Evolutionary conservation across 2,113 vertebrate genomes (phyloP).

Genomic region (Jaculus jaculus): DNA sequence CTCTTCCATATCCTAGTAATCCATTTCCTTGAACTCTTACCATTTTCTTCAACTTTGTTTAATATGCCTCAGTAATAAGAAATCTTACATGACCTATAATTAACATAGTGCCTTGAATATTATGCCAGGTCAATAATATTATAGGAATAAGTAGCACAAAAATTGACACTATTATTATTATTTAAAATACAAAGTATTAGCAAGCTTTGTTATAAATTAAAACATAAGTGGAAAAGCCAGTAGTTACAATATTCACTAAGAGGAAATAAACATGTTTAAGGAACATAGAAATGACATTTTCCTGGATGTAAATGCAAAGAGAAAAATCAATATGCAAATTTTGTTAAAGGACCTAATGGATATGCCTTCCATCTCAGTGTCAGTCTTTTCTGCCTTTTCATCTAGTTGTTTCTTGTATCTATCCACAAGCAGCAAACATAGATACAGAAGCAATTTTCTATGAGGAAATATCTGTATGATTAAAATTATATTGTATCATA

Average conservation of each 20-base stretch:
- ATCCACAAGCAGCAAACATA: neutral
- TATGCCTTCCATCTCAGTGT: neutral
- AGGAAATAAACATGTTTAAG: slow-evolving; percentile 9
- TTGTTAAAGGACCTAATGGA: neutral
- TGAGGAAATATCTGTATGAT: neutral
- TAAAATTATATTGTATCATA: neutral
- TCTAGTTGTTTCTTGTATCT: neutral
- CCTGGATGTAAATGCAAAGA: neutral
- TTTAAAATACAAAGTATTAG: neutral
- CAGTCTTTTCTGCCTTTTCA: neutral
- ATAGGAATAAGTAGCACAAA: neutral
- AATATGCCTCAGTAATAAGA: neutral
- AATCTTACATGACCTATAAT: neutral
- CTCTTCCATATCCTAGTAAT: neutral
- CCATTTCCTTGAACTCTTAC: neutral
- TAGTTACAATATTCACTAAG: slow-evolving; percentile 30
- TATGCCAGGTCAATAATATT: neutral
- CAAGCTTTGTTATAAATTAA: neutral
- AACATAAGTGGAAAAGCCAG: slow-evolving; percentile 5
- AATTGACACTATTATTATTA: neutral
- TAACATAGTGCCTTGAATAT: neutral
- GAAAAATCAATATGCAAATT: slow-evolving; percentile 37
- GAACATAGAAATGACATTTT: neutral
- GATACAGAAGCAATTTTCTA: neutral
- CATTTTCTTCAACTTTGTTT: accelerated